These are phyloP conservation scores for Ranitomeya imitator DNA, from an alignment of 2,113 vertebrate genomes.

Conservation along the genomic window DNA sequence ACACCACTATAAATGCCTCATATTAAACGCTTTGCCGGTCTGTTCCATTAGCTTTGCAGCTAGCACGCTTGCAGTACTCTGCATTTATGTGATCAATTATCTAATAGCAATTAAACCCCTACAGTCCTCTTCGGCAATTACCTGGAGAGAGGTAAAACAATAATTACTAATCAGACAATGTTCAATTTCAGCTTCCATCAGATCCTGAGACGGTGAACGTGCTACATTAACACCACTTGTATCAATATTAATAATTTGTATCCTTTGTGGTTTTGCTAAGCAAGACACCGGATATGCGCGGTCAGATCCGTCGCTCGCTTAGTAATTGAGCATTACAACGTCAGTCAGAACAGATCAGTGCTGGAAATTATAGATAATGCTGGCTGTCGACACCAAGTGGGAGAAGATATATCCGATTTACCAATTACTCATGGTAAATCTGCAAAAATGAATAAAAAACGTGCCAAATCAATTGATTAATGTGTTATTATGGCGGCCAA, in stretches of 20 bases:
- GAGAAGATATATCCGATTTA: background rate
- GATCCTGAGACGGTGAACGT: background rate
- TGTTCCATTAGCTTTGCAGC: background rate
- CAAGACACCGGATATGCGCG: background rate
- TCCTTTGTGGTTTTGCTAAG: slow-evolving; percentile 18
- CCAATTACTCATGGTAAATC: background rate
- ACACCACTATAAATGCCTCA: background rate
- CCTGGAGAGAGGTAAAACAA: slow-evolving; percentile 48
- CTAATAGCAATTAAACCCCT: slow-evolving; percentile 41
- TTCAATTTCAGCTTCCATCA: slow-evolving; percentile 24
- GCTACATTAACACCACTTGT: slow-evolving; percentile 32
- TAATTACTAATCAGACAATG: slow-evolving; percentile 39
- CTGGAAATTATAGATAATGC: background rate
- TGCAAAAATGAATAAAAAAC: background rate
- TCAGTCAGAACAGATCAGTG: background rate
- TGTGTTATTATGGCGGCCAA: background rate
- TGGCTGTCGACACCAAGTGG: background rate
- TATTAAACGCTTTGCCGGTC: background rate
- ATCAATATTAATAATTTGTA: slow-evolving; percentile 29
- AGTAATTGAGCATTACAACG: background rate
- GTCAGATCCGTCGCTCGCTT: background rate
- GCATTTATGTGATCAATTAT: slow-evolving; percentile 22
- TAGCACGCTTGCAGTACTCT: background rate
- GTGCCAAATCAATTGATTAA: background rate
- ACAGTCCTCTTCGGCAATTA: slow-evolving; percentile 13